Conservation (phyloP, 1,140 invertebrate genomes). For the Pemphigus obesinymphae region DNA sequence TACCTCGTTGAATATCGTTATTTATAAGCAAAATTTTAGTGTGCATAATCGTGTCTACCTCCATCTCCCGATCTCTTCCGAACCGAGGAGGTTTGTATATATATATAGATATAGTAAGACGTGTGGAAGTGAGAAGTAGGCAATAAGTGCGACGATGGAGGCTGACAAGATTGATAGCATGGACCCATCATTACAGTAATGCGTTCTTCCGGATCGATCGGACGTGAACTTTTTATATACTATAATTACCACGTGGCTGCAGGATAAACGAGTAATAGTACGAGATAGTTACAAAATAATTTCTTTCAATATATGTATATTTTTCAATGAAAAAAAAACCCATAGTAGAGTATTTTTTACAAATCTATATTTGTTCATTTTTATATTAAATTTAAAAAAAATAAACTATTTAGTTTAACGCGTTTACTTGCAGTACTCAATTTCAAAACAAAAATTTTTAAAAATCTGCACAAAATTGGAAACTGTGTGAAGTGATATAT, state of each 20-base stretch:
- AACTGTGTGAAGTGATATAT: not conserved
- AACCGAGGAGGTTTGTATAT: not conserved
- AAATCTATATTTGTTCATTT: no score
- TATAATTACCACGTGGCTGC: not conserved
- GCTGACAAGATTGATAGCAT: conserved; percentile 24
- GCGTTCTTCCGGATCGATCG: conserved; percentile 19
- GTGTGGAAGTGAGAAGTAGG: not conserved
- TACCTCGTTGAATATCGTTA: conserved; percentile 10
- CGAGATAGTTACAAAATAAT: not conserved
- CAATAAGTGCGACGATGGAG: not conserved
- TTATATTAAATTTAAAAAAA: no score
- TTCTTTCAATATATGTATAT: no score
- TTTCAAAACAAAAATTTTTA: not conserved
- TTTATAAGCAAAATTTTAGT: not conserved
- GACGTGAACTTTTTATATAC: conserved; percentile 20
- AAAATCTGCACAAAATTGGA: not conserved
- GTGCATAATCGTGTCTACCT: not conserved
- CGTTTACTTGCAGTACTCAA: no score
- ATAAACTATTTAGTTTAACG: no score
- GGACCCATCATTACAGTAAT: conserved; percentile 21
- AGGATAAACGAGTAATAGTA: not conserved
- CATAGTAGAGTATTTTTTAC: no score
- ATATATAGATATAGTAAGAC: no score
- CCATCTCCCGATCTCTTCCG: not conserved
- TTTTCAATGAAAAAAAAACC: no score